Percentiles rank a stretch among this genome's conserved stretches.
phyloP scores from a whole-genome alignment of 2,888 invertebrate genomes.

The Eumacrocentrus americanus region DNA sequence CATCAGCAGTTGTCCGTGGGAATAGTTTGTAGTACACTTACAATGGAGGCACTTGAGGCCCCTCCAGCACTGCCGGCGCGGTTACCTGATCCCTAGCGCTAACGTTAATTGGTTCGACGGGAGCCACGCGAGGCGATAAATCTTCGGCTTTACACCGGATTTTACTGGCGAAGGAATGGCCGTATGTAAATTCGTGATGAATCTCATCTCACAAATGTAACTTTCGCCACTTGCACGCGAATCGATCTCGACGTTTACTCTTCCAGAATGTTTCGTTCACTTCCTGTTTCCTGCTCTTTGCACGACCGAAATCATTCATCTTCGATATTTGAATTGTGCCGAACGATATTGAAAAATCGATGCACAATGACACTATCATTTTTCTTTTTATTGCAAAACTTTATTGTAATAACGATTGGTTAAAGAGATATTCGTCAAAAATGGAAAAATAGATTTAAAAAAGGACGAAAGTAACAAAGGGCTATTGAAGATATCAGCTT shows the following conservation, averaged over 20 bases:
- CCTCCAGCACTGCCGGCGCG: background rate
- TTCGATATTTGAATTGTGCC: background rate
- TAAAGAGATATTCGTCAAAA: no score
- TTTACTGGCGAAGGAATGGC: constrained; percentile 33
- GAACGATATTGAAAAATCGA: no score
- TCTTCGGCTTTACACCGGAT: constrained; percentile 28
- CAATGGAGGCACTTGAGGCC: background rate
- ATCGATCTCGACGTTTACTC: constrained; percentile 15
- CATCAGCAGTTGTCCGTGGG: no score
- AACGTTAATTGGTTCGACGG: constrained; percentile 43
- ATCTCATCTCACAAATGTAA: constrained; percentile 38
- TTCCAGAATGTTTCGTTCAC: constrained; percentile 8
- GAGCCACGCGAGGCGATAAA: constrained; percentile 40
- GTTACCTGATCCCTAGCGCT: constrained; percentile 13
- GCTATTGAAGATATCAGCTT: no score
- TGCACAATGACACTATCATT: no score
- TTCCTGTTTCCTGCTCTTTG: constrained; percentile 16
- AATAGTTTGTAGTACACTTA: background rate
- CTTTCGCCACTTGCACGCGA: constrained; percentile 37
- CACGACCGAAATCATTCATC: background rate
- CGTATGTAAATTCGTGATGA: constrained; percentile 38
- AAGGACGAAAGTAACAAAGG: no score
- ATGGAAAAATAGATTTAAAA: no score
- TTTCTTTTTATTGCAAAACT: no score
- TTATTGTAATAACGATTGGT: no score